Conservation (phyloP, 2,888 invertebrate species). For the Napeogenes sylphis region DNA sequence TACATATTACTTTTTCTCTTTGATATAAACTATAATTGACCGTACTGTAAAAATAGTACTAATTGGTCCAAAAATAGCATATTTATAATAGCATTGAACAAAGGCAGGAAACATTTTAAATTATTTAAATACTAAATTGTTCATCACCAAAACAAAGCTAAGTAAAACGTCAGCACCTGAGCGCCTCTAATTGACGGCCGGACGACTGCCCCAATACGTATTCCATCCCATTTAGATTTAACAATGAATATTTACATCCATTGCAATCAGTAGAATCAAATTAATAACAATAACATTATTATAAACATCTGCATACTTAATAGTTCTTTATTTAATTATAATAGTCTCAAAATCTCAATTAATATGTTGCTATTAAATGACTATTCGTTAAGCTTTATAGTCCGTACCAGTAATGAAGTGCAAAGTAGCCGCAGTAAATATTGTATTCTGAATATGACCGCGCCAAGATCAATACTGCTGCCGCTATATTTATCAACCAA, state of each 20-base stretch:
- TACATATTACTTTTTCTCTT: no score
- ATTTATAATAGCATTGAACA: not conserved
- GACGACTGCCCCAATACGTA: constrained; percentile 33
- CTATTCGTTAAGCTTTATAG: no score
- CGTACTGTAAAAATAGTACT: no score
- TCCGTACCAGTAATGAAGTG: constrained; percentile 4
- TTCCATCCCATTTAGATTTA: not conserved
- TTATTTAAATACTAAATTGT: constrained; percentile 5
- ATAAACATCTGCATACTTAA: no score
- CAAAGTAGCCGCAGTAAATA: constrained; percentile 3
- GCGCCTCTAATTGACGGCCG: constrained; percentile 39
- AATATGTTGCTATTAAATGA: no score
- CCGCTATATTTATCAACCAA: constrained; percentile 43
- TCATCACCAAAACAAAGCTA: constrained; percentile 7
- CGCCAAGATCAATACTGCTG: constrained; percentile 40
- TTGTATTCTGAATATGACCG: constrained; percentile 32
- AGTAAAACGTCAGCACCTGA: constrained; percentile 10
- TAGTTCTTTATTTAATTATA: no score
- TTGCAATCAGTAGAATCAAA: no score
- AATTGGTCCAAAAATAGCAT: no score
- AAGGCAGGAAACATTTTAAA: not conserved
- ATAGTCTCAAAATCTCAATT: no score
- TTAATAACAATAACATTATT: no score
- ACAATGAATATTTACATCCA: not conserved
- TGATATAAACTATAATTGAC: no score